Conservation (phyloP, 2,797 vertebrate genomes). For the Pogoniulus pusillus region DNA sequence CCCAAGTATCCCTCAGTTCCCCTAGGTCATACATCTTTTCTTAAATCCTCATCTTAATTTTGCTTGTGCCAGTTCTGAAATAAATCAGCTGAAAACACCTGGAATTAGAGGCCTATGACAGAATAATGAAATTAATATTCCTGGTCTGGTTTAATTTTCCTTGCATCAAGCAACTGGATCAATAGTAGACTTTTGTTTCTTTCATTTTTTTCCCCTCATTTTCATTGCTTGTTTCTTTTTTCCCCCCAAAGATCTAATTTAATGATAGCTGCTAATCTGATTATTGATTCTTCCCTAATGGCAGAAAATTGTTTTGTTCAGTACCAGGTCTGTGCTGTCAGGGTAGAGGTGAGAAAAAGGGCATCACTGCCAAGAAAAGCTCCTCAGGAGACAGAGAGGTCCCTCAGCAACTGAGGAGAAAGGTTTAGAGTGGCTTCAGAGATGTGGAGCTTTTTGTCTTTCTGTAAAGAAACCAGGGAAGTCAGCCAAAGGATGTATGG, state of each 20-base stretch:
- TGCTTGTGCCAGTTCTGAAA: not conserved
- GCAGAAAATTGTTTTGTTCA: not conserved
- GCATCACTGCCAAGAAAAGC: not conserved
- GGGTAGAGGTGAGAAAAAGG: not conserved
- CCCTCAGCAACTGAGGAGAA: not conserved
- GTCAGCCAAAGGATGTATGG: not conserved
- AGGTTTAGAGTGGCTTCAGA: not conserved
- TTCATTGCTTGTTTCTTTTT: not conserved
- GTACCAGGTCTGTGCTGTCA: not conserved
- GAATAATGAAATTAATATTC: not conserved
- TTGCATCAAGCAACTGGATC: not conserved
- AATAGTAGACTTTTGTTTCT: not conserved
- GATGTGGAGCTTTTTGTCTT: not conserved
- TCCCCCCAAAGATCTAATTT: not conserved
- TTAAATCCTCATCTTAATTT: not conserved
- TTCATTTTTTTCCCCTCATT: not conserved
- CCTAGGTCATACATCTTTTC: rapidly evolving
- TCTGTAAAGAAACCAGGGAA: not conserved
- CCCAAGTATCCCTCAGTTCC: not conserved
- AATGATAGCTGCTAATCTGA: conserved; percentile 11
- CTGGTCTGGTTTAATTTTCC: not conserved
- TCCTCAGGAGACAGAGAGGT: rapidly evolving
- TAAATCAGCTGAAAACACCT: not conserved
- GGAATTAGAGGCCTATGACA: not conserved
- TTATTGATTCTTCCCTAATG: not conserved